Conservation (phyloP, 2,113 vertebrate genomes). For the Mixornis gularis region DNA sequence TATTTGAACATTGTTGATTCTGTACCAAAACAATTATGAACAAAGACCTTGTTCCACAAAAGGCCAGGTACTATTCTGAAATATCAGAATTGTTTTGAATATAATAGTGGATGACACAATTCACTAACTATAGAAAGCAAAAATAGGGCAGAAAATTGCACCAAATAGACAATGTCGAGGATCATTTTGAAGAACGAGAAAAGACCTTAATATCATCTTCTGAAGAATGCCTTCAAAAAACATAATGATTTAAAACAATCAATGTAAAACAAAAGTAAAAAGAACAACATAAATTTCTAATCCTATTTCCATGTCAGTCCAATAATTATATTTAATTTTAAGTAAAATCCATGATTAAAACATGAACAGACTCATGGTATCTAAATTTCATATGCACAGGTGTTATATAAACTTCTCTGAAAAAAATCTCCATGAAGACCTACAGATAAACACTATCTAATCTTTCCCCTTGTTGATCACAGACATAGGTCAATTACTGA, state of each 20-base stretch:
- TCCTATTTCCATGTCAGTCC: neutral
- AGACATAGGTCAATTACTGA: neutral
- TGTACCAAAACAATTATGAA: neutral
- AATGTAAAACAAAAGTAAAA: neutral
- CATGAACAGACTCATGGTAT: neutral
- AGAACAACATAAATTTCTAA: neutral
- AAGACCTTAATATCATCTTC: neutral
- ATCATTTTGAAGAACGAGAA: neutral
- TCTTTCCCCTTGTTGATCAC: neutral
- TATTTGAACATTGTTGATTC: neutral
- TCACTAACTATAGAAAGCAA: neutral
- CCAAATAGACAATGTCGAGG: neutral
- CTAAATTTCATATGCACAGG: neutral
- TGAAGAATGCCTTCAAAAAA: neutral
- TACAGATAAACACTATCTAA: neutral
- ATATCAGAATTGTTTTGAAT: neutral
- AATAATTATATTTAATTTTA: neutral
- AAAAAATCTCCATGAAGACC: neutral
- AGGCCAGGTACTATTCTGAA: neutral
- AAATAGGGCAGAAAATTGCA: neutral
- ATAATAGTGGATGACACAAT: neutral
- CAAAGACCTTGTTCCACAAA: neutral
- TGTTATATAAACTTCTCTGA: neutral
- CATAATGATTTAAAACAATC: neutral
- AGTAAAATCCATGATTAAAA: neutral